Conservation (phyloP, 1,140 invertebrate species). For the Harlomillsia oculata region DNA sequence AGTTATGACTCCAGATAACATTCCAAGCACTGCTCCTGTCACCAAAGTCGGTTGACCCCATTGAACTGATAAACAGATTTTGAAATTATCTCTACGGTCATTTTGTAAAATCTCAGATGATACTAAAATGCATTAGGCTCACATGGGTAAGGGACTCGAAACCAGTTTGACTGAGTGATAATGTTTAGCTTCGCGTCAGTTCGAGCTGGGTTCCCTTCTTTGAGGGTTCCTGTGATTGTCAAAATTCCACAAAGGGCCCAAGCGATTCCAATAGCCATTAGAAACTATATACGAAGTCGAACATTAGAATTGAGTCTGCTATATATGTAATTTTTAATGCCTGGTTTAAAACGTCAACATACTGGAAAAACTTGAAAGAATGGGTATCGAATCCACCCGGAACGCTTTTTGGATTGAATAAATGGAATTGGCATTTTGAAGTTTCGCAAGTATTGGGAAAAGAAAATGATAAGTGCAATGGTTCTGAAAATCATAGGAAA, state of each 20-base stretch:
- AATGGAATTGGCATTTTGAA: constrained; percentile 52
- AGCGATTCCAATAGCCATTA: constrained; percentile 68
- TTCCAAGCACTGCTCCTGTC: constrained; percentile 63
- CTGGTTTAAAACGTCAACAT: constrained; percentile 48
- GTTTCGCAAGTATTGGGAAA: constrained; percentile 67
- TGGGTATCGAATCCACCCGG: constrained; percentile 56
- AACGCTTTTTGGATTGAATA: constrained; percentile 49
- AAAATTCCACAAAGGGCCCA: constrained; percentile 68
- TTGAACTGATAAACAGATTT: constrained; percentile 50
- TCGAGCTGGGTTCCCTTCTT: constrained; percentile 57
- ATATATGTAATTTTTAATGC: no score
- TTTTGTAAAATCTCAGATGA: background rate
- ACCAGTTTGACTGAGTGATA: constrained; percentile 64
- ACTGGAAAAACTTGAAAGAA: constrained; percentile 76
- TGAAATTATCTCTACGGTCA: background rate
- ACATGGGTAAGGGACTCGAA: constrained; percentile 54
- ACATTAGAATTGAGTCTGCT: background rate
- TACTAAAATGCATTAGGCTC: constrained; percentile 16
- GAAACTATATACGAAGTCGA: constrained; percentile 47
- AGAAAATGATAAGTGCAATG: constrained; percentile 65
- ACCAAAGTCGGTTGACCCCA: constrained; percentile 74
- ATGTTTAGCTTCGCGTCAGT: constrained; percentile 67
- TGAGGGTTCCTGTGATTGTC: constrained; percentile 56
- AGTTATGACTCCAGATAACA: constrained; percentile 71
- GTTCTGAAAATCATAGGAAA: constrained; percentile 60